phyloP scores from a whole-genome alignment of 2,113 vertebrate species.

The Neotoma lepida region DNA sequence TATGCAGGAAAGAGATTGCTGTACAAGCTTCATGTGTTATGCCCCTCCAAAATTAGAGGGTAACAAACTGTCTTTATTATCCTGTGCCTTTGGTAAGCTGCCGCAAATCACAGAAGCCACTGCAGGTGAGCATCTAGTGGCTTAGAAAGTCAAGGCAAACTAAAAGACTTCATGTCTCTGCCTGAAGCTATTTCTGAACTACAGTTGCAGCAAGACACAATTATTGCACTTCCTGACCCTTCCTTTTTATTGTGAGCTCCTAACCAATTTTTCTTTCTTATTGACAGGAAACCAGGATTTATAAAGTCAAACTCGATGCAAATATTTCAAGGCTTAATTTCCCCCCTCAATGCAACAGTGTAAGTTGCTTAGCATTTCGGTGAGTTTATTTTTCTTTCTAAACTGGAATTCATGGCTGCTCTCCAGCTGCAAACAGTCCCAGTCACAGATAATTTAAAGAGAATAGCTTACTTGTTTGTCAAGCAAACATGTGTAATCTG shows the following conservation, averaged over 20 bases:
- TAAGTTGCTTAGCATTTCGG: conserved; percentile 66
- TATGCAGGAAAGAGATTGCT: conserved; percentile 80
- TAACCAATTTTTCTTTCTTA: conserved; percentile 68
- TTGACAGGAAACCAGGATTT: conserved; percentile 83
- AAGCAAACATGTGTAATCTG: conserved; percentile 84
- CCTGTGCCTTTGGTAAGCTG: conserved; percentile 77
- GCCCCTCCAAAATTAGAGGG: conserved; percentile 85
- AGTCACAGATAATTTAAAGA: conserved; percentile 83
- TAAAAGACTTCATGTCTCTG: conserved; percentile 77
- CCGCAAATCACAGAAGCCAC: conserved; percentile 84
- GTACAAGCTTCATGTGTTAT: conserved; percentile 80
- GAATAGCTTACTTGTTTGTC: conserved; percentile 85
- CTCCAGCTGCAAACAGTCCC: conserved; percentile 73
- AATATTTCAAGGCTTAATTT: conserved; percentile 76
- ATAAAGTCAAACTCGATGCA: conserved; percentile 75
- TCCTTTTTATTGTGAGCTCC: conserved; percentile 73
- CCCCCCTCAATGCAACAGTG: conserved; percentile 38
- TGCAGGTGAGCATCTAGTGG: conserved; percentile 79
- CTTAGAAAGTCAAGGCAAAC: conserved; percentile 83
- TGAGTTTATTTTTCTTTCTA: conserved; percentile 76
- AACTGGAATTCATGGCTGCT: conserved; percentile 75
- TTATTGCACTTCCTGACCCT: conserved; percentile 74
- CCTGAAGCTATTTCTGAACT: conserved; percentile 81
- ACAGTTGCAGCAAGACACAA: conserved; percentile 75
- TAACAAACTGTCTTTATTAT: conserved; percentile 87